Percentiles rank a stretch among this genome's conserved stretches.
Conservation (phyloP, 2,797 vertebrate species). For the Aldrovandia affinis region DNA sequence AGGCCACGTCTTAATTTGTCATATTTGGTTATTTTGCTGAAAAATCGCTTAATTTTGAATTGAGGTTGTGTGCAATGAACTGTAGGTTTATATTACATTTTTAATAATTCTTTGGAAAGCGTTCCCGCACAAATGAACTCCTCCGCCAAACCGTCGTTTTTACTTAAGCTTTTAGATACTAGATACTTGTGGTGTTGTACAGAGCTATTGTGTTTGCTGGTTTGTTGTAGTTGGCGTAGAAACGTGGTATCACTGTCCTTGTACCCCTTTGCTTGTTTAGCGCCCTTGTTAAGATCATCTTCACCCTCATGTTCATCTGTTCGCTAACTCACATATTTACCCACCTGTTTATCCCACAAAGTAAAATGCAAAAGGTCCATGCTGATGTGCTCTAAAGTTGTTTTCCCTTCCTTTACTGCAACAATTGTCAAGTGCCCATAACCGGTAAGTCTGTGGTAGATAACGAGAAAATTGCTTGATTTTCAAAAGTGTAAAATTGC, state of each 20-base stretch:
- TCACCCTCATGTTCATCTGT: neutral
- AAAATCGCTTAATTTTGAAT: neutral
- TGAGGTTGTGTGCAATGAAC: neutral
- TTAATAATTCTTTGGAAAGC: neutral
- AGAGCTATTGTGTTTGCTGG: neutral
- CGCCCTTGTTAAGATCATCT: neutral
- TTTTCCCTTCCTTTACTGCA: slow-evolving; percentile 78
- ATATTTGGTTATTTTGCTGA: slow-evolving; percentile 39
- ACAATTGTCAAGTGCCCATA: slow-evolving; percentile 90
- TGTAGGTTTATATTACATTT: neutral
- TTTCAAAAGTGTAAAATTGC: neutral
- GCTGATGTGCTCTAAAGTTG: slow-evolving; percentile 44
- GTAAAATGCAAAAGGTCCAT: neutral
- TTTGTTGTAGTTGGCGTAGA: neutral
- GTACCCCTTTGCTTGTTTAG: neutral
- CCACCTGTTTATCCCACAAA: neutral
- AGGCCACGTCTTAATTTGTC: slow-evolving; percentile 64
- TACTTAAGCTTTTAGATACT: neutral
- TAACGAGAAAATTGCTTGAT: neutral
- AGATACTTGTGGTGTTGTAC: neutral
- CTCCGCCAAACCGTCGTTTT: neutral
- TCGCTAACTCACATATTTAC: neutral
- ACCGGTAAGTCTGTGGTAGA: slow-evolving; percentile 85
- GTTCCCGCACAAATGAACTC: neutral
- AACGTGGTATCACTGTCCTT: neutral